Conservation (phyloP, 1,140 invertebrate genomes). For the Drosophila santomea region DNA sequence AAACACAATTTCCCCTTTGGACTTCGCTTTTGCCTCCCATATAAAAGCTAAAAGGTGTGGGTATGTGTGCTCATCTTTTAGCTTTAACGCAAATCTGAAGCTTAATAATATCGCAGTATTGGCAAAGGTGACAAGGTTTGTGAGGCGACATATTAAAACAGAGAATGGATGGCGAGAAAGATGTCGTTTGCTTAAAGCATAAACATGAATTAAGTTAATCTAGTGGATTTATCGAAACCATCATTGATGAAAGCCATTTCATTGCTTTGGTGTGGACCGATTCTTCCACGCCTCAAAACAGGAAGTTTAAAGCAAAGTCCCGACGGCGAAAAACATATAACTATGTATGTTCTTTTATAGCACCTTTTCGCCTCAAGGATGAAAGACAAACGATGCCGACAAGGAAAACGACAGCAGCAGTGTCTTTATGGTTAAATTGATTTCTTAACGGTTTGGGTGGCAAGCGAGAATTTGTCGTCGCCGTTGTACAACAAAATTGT, state of each 20-base stretch:
- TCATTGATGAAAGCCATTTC: no score
- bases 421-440: conserved; percentile 72
- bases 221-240: not conserved
- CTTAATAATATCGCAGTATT: conserved; percentile 15
- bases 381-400: conserved; percentile 49
- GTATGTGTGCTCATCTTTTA: conserved; percentile 22
- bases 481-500: conserved; percentile 73
- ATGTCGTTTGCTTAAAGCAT: conserved; percentile 20
- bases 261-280: conserved; percentile 6
- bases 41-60: not conserved
- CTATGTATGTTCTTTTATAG: conserved; percentile 51
- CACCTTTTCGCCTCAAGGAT: conserved; percentile 74
- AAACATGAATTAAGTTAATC: conserved; percentile 27
- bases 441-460: conserved; percentile 80
- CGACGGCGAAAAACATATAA: conserved; percentile 27
- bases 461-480: conserved; percentile 74
- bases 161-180: not conserved
- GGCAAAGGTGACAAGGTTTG: not conserved
- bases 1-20: not conserved
- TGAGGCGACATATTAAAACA: conserved; percentile 23
- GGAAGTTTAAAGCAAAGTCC: conserved; percentile 58
- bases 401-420: conserved; percentile 30
- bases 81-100: conserved; percentile 24
- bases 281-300: conserved; percentile 27
- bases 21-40: conserved; percentile 2